A percentile compares a stretch with the other conserved stretches of the same genome.
phyloP scores from a whole-genome alignment of 2,797 vertebrate species.

The Epinephelus awoara region DNA sequence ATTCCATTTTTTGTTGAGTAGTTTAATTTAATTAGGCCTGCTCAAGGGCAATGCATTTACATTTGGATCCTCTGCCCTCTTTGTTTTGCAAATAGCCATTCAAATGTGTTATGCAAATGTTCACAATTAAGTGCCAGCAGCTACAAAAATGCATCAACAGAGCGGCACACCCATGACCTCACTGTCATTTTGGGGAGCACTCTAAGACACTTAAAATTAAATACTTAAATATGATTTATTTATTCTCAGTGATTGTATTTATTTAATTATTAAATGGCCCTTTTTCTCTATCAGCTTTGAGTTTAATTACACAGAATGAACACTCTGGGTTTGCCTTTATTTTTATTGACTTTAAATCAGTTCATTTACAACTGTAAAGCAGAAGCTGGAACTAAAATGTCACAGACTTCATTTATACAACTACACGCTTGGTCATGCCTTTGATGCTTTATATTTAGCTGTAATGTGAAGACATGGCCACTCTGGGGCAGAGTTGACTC shows the following conservation, averaged over 20 bases:
- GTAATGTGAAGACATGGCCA: slow-evolving; percentile 25
- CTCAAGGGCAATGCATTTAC: not conserved
- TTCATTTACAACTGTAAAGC: not conserved
- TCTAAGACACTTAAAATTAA: not conserved
- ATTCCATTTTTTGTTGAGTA: not conserved
- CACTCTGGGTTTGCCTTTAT: not conserved
- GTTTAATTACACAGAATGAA: not conserved
- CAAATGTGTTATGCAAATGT: no score
- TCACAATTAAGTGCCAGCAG: no score
- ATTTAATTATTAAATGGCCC: not conserved
- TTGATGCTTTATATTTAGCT: slow-evolving; percentile 3
- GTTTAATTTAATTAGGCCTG: not conserved
- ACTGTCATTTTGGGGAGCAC: not conserved
- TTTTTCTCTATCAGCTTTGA: not conserved
- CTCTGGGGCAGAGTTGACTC: slow-evolving; percentile 26
- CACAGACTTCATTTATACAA: not conserved
- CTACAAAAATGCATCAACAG: no score
- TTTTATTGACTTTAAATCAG: not conserved
- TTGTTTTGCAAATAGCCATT: not conserved
- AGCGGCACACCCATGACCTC: no score
- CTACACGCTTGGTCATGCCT: not conserved
- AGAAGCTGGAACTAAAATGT: not conserved
- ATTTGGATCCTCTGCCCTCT: not conserved
- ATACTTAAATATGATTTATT: not conserved
- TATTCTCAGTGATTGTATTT: not conserved